Evolutionary conservation across 2,888 invertebrate genomes (phyloP).

Genomic region (Xestoiulus laeticollis): DNA sequence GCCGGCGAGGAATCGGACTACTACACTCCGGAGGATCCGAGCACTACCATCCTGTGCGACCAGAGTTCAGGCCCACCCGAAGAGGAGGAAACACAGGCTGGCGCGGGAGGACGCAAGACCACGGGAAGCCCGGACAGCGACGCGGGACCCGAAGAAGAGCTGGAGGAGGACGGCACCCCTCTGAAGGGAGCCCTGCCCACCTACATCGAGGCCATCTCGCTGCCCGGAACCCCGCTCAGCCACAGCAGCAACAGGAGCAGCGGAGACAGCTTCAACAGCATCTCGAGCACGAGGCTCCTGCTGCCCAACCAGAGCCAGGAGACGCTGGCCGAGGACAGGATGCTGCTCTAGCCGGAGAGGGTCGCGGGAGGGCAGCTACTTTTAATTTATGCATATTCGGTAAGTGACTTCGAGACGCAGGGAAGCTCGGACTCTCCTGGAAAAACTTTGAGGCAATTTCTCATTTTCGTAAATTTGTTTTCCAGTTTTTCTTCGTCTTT

Average conservation of each 20-base stretch:
- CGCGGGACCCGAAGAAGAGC: conserved; percentile 27
- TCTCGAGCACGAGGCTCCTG: conserved; percentile 80
- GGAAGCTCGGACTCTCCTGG: no score
- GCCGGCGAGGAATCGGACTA: conserved; percentile 59
- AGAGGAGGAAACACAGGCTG: not conserved
- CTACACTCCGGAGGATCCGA: conserved; percentile 59
- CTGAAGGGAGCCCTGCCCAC: conserved; percentile 53
- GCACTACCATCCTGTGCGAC: conserved; percentile 58
- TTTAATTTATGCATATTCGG: no score
- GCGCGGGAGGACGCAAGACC: not conserved
- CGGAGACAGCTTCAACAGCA: conserved; percentile 83
- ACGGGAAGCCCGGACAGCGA: no score
- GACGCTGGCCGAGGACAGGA: conserved; percentile 55
- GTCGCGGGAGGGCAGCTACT: no score
- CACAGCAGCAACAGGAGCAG: conserved; percentile 74
- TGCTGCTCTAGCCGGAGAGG: no score
- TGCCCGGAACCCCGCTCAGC: conserved; percentile 57
- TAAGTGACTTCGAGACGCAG: no score
- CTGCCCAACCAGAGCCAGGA: conserved; percentile 65
- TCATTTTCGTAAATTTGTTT: no score
- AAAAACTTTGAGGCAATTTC: no score
- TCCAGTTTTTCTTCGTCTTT: no score
- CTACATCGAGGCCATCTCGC: conserved; percentile 55
- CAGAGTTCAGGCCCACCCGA: conserved; percentile 55
- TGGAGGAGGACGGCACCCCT: conserved; percentile 51